Percentiles rank a stretch among this genome's conserved stretches.
Conservation (phyloP, 2,113 vertebrate genomes). For the Oceanites oceanicus region DNA sequence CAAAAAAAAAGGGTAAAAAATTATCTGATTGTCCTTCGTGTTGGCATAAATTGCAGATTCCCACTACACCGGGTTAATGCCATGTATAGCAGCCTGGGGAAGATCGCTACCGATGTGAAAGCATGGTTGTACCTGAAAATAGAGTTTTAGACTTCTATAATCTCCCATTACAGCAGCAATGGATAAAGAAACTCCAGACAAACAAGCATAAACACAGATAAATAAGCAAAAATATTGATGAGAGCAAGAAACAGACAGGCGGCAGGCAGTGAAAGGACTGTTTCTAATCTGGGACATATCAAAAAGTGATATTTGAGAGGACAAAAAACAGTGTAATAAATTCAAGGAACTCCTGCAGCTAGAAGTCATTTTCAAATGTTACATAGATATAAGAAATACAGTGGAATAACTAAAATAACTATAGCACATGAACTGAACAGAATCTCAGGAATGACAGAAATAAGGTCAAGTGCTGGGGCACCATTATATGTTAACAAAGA, state of each 20-base stretch:
- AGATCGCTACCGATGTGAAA: background rate
- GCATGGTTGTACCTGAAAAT: background rate
- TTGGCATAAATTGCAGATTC: background rate
- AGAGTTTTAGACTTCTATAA: background rate
- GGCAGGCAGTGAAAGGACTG: background rate
- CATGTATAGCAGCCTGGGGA: background rate
- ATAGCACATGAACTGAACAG: background rate
- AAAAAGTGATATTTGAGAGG: background rate
- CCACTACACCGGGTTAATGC: rapidly evolving
- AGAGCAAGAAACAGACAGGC: background rate
- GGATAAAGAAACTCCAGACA: background rate
- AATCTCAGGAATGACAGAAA: background rate
- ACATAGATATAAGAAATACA: background rate
- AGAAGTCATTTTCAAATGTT: background rate
- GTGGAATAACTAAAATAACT: background rate
- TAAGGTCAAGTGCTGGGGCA: background rate
- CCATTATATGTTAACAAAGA: background rate
- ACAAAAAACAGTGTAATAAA: background rate
- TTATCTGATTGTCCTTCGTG: background rate
- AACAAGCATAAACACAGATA: background rate
- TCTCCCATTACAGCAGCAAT: background rate
- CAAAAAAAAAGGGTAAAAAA: background rate
- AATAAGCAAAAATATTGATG: background rate
- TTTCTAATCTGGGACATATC: background rate
- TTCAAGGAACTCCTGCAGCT: background rate